A percentile compares a stretch with the other conserved stretches of the same genome.
These are phyloP conservation scores for Drosophila neotestacea DNA, from an alignment of 2,888 invertebrate species.

Conservation along the genomic window DNA sequence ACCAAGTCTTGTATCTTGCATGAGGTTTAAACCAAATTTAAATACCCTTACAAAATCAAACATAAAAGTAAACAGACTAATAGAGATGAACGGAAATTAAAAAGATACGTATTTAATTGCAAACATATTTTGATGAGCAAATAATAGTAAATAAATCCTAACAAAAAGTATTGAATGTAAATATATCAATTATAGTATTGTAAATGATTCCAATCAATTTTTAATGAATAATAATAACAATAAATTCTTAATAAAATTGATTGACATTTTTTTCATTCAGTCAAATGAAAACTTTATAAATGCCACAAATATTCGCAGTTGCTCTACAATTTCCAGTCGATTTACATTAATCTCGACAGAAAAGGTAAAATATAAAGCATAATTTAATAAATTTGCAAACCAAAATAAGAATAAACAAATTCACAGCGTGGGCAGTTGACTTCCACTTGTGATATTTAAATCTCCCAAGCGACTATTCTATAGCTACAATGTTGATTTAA, in stretches of 20 bases:
- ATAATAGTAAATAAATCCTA: too few species aligned
- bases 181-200: background rate
- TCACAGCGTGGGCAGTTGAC: constrained; percentile 66
- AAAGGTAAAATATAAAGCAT: constrained; percentile 59
- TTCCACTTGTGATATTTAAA: constrained; percentile 70
- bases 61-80: background rate
- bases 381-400: constrained; percentile 64
- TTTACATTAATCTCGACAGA: constrained; percentile 13
- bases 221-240: background rate
- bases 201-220: background rate
- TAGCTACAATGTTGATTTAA: constrained; percentile 74
- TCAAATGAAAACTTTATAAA: background rate
- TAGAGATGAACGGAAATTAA: background rate
- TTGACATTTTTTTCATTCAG: background rate
- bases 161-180: background rate
- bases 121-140: background rate
- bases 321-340: constrained; percentile 1
- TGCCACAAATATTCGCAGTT: background rate
- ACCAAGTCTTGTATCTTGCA: background rate
- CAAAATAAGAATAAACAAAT: constrained; percentile 45
- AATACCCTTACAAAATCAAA: constrained; percentile 1
- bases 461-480: constrained; percentile 26
- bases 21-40: background rate
- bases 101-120: background rate
- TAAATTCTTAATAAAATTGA: background rate